These are phyloP conservation scores for Tadarida brasiliensis DNA, from an alignment of 2,797 vertebrate genomes.

Conservation along the genomic window DNA sequence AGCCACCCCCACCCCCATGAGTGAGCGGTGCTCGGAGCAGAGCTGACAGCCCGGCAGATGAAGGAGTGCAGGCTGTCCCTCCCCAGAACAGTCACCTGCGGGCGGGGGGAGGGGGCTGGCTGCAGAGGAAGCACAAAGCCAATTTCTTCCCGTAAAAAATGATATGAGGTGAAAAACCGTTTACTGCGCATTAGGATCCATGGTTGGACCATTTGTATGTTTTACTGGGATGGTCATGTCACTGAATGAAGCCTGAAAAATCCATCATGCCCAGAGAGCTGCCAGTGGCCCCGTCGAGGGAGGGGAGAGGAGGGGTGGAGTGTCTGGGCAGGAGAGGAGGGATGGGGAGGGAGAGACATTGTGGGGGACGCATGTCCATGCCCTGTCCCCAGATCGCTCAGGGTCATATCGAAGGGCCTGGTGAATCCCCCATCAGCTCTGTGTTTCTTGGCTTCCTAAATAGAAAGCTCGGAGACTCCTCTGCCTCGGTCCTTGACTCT, in stretches of 20 bases:
- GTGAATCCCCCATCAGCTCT: neutral
- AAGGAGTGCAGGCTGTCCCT: neutral
- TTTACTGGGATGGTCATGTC: constrained; percentile 76
- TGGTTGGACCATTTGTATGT: constrained; percentile 72
- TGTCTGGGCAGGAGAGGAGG: neutral
- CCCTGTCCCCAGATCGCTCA: neutral
- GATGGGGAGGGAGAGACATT: neutral
- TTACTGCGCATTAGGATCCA: constrained; percentile 73
- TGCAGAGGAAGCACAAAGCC: constrained; percentile 27
- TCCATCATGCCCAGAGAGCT: constrained; percentile 60
- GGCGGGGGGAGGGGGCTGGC: neutral
- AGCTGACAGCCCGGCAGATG: constrained; percentile 62
- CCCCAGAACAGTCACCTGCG: neutral
- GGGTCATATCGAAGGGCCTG: neutral
- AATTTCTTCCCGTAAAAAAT: constrained; percentile 76
- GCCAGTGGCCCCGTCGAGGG: neutral
- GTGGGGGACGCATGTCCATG: accelerated
- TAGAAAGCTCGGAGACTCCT: neutral
- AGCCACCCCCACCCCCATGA: neutral
- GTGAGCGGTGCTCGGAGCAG: constrained; percentile 40
- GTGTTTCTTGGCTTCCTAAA: neutral
- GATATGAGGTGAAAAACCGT: constrained; percentile 73
- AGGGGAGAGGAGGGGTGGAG: accelerated
- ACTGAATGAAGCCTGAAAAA: constrained; percentile 73
- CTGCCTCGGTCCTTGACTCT: neutral